Evolutionary conservation across 1,140 invertebrate species (phyloP).

Genomic region (Centruroides vittatus): DNA sequence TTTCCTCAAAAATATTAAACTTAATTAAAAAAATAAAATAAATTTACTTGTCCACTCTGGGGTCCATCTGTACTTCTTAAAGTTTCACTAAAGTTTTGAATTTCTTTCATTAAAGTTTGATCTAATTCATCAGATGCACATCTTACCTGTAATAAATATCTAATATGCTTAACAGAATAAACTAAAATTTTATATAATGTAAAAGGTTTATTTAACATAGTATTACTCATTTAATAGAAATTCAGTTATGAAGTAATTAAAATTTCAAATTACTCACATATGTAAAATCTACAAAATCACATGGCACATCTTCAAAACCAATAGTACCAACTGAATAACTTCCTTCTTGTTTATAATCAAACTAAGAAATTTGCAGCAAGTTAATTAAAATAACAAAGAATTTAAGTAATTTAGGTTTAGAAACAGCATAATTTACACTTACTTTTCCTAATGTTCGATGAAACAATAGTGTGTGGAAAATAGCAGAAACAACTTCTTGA

Average conservation of each 20-base stretch:
- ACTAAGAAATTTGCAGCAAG: slow-evolving; percentile 29
- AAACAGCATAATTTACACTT: too few species aligned
- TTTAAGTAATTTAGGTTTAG: too few species aligned
- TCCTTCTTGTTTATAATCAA: slow-evolving; percentile 81
- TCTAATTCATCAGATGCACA: slow-evolving; percentile 68
- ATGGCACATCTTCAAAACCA: slow-evolving; percentile 88
- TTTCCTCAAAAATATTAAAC: too few species aligned
- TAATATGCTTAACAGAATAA: too few species aligned
- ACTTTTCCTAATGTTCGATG: slow-evolving; percentile 82
- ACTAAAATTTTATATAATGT: too few species aligned
- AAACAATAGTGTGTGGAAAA: slow-evolving; percentile 91
- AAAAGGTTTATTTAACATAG: too few species aligned
- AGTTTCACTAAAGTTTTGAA: slow-evolving; percentile 70
- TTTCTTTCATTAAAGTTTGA: slow-evolving; percentile 57
- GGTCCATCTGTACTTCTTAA: slow-evolving; percentile 39
- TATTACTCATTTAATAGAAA: too few species aligned
- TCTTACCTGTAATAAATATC: slow-evolving; percentile 41
- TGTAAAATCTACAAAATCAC: slow-evolving; percentile 93
- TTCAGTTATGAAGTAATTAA: too few species aligned
- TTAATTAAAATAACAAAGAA: too few species aligned
- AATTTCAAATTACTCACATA: slow-evolving; percentile 46
- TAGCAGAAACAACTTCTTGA: slow-evolving; percentile 81
- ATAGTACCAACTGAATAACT: slow-evolving; percentile 89
- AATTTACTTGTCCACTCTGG: slow-evolving; percentile 38
- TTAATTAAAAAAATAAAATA: too few species aligned